Base-by-base conservation (phyloP, 2,797 vertebrate species). In the Gallirallus australis region DNA sequence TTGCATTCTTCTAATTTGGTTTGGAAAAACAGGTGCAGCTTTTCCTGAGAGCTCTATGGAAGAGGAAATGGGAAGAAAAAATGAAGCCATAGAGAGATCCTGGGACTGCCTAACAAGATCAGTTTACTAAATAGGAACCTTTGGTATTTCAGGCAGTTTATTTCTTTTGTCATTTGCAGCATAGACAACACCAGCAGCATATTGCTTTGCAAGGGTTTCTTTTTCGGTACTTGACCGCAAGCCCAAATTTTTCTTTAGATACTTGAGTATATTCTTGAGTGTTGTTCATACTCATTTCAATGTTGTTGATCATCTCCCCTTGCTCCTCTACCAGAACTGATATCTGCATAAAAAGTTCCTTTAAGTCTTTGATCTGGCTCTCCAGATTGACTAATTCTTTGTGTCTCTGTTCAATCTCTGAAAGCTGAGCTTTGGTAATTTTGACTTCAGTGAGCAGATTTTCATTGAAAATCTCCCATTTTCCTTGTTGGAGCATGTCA, bases 401-500 rank as follows among this genome's bases (percentile, higher is more conserved):
- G 87, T 99, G 99, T 88, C 99, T 98, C 97, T 99, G 98, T 89
- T 99, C 99, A 31, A 99, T 99, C 97, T 99, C 99, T 0, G 98
- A 99, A 39, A 99, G 98, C 82, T 99, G 99, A 19, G 98, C 97
- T 84, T 98, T 99, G 8, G 99, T 99, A 90, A 99, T 99, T 89
- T 93, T 99, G 48, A 96, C 98, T 89, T 99, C 99, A 42, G 99
- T 98, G 47, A 99, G 98, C 19, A 99, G 94, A 91, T 99, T 99
- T 97, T 99, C 99, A 50, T 99, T 99, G 97, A 99, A 99, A 81
- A 99, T 98, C 86, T 99, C 99, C 99, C 99, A 99, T 90, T 99
- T 99, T 70, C 99, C 99, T 31, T 99, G 98, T 70, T 98, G 98
- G 45, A 99, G 97, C 99, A 99, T 99, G 77, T 99, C 98, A 18